These are phyloP conservation scores for Hydrochoerus hydrochaeris DNA, from an alignment of 2,113 vertebrate species.

Conservation along the genomic window DNA sequence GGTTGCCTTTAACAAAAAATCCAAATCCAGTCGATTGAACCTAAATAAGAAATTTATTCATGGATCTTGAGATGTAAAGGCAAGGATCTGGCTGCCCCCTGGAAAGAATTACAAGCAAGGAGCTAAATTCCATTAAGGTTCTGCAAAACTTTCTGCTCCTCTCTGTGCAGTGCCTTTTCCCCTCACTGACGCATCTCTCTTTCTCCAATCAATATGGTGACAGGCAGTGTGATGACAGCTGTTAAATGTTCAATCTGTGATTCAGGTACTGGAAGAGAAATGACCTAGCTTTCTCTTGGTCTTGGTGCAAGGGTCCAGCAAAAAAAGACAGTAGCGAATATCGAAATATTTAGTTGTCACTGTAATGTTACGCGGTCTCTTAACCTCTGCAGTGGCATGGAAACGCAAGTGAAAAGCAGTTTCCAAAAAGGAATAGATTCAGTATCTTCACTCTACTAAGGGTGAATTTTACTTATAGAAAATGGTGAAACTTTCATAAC, in stretches of 20 bases:
- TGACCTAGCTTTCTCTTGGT: neutral
- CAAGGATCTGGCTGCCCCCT: neutral
- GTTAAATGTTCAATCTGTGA: neutral
- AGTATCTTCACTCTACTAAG: neutral
- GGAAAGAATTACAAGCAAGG: neutral
- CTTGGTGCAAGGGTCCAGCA: neutral
- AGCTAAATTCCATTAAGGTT: neutral
- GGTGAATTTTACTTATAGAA: neutral
- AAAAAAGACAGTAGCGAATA: neutral
- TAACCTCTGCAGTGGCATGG: neutral
- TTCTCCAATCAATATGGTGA: neutral
- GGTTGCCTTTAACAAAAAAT: conserved; percentile 13
- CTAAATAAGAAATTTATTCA: neutral
- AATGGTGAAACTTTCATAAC: neutral
- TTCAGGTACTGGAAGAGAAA: neutral
- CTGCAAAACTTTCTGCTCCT: neutral
- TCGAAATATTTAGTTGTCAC: neutral
- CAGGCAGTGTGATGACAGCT: neutral
- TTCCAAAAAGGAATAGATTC: neutral
- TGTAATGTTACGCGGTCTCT: rapidly evolving
- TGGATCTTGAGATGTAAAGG: neutral
- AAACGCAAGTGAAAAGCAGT: neutral
- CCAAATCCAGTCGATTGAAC: neutral
- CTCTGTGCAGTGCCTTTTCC: neutral
- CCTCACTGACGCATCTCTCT: neutral